These are phyloP conservation scores for Laspeyria flexula DNA, from an alignment of 2,888 invertebrate species.

Conservation along the genomic window DNA sequence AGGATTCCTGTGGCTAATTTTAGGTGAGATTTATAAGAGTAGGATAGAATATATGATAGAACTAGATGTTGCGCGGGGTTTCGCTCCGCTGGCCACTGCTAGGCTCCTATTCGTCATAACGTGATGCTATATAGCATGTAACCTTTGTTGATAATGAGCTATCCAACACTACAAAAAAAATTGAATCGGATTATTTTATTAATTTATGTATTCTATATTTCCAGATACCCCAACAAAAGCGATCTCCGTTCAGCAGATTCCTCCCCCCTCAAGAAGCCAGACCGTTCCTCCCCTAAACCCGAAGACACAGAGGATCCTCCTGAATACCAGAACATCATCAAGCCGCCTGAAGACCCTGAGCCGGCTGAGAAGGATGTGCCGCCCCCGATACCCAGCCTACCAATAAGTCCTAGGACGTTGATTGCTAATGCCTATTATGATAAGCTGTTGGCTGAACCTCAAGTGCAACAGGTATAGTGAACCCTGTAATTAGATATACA, in stretches of 20 bases:
- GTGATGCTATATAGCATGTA: no score
- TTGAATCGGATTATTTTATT: no score
- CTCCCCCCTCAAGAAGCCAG: constrained; percentile 66
- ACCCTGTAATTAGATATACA: neutral
- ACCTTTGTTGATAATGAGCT: no score
- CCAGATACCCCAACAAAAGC: constrained; percentile 75
- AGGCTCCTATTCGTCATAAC: no score
- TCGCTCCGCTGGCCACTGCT: no score
- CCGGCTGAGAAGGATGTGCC: constrained; percentile 66
- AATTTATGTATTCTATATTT: neutral
- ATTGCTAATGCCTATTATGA: constrained; percentile 93
- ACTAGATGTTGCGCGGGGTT: no score
- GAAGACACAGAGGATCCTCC: constrained; percentile 59
- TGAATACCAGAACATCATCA: constrained; percentile 73
- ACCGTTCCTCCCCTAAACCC: constrained; percentile 27
- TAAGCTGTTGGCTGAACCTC: constrained; percentile 90
- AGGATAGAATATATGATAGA: neutral
- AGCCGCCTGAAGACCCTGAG: constrained; percentile 41
- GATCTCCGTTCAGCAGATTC: constrained; percentile 69
- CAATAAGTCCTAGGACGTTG: constrained; percentile 74
- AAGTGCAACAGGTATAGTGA: constrained; percentile 88
- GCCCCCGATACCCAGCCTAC: constrained; percentile 81
- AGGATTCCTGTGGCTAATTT: constrained; percentile 81
- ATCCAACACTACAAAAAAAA: no score
- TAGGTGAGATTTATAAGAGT: constrained; percentile 51